Percentiles rank a stretch among this genome's conserved stretches.
These are phyloP conservation scores for Hylaeus anthracinus DNA, from an alignment of 1,140 invertebrate species.

Conservation along the genomic window DNA sequence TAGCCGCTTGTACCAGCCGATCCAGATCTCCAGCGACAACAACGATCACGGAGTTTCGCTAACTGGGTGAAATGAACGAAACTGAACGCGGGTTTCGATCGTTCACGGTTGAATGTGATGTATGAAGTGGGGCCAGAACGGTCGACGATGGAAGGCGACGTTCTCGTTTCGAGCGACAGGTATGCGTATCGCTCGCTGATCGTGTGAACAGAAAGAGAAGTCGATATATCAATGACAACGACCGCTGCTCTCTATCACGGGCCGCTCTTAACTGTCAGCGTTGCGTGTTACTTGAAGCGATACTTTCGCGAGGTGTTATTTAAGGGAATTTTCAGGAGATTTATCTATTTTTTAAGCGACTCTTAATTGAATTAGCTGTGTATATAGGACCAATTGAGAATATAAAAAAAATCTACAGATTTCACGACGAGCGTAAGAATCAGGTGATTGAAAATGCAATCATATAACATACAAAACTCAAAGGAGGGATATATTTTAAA, in stretches of 20 bases:
- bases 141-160: not conserved
- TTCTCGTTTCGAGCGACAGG: slow-evolving; percentile 11
- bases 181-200: not conserved
- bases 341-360: too few relatives aligned
- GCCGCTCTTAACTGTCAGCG: not conserved
- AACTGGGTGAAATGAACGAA: not conserved
- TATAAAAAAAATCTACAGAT: too few relatives aligned
- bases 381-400: too few relatives aligned
- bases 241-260: not conserved
- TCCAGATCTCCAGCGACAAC: slow-evolving; percentile 9
- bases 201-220: not conserved
- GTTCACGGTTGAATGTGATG: not conserved
- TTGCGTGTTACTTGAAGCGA: not conserved
- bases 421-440: too few relatives aligned
- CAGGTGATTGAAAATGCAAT: too few relatives aligned
- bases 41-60: not conserved
- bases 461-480: too few relatives aligned
- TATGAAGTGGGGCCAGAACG: not conserved
- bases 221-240: not conserved
- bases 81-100: slow-evolving; percentile 3
- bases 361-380: too few relatives aligned
- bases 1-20: slow-evolving; percentile 15
- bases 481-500: too few relatives aligned
- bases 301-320: too few relatives aligned
- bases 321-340: too few relatives aligned